Conservation (phyloP, 2,113 vertebrate species). For the Labrus mixtus region DNA sequence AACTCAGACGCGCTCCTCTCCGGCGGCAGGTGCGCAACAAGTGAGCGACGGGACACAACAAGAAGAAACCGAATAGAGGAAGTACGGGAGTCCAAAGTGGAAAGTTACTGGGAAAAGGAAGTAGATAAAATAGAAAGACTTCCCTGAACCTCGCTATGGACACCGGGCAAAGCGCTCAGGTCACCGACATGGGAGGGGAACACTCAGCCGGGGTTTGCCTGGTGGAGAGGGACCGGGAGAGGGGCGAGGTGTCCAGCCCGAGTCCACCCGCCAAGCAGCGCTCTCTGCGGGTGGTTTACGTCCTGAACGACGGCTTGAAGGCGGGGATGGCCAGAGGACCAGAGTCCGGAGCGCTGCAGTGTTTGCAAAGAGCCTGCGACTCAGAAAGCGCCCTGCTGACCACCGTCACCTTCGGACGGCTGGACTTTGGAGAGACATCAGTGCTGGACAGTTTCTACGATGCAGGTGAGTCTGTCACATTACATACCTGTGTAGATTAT, state of each 20-base stretch:
- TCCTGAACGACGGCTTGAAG: conserved; percentile 87
- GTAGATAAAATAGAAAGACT: conserved; percentile 8
- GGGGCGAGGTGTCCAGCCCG: conserved; percentile 72
- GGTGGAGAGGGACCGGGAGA: conserved; percentile 59
- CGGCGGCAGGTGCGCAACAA: conserved; percentile 56
- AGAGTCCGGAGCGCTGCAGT: conserved; percentile 89
- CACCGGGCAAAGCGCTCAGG: conserved; percentile 71
- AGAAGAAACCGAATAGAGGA: conserved; percentile 29
- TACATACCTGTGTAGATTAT: no score
- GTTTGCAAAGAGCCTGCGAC: conserved; percentile 90
- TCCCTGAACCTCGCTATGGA: conserved; percentile 72
- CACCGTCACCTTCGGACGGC: conserved; percentile 88
- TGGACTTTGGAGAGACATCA: conserved; percentile 92
- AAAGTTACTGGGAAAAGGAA: conserved; percentile 20
- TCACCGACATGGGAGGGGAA: conserved; percentile 77
- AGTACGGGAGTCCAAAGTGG: conserved; percentile 35
- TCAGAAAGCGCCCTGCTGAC: conserved; percentile 88
- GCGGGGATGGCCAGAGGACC: conserved; percentile 85
- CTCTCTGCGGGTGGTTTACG: conserved; percentile 87
- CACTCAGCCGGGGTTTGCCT: conserved; percentile 62
- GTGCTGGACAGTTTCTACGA: conserved; percentile 95
- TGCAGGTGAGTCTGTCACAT: conserved; percentile 89
- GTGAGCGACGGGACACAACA: conserved; percentile 51
- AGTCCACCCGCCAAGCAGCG: conserved; percentile 79
- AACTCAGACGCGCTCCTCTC: conserved; percentile 59